Base-by-base conservation (phyloP, 2,888 invertebrate genomes). In the Dynastes maya region DNA sequence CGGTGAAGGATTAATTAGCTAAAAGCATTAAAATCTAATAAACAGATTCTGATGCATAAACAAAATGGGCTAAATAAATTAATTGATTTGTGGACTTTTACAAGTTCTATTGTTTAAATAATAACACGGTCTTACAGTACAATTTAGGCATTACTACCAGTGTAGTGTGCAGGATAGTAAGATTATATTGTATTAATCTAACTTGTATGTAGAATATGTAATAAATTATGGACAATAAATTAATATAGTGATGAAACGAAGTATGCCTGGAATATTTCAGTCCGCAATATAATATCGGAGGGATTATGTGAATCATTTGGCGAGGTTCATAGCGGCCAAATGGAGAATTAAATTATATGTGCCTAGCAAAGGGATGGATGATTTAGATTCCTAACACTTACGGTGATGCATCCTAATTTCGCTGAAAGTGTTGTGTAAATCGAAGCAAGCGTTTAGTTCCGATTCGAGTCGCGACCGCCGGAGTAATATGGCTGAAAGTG, bases 301-400 rank as follows among this genome's bases (percentile, higher is more conserved):
- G 67, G 45, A 67, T 67, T 67, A 67, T 67, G 22, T 9, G 45
- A 64, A 29, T 32, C 27, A 67, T 67, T 45, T 3, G 27, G 9
- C 45, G 27, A 6, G 9, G 40, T 22, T 27, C 5, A 45, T 9
- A n/a, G 45, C 49, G 45, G 11, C 67, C 45, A 45, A 32, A 67
- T 67, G 13, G 67, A 67, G 67, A 45, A 67, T 67, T 45, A 49
- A 67, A 67, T 67, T 67, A 67, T 45, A 22, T 22, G 16, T 16
- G n/a, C 16, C 49, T 27, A 49, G 67, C 11, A 45, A 40, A 67
- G 45, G 67, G 49, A 67, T 67, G 67, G 13, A 67, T 67, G 49
- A 67, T 67, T 67, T 67, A 67, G 45, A 67, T 67, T 67, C 67
- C 67, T 6, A n/a, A 67, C 67, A 67, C 49, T 67, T 45, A 67